Percentiles rank a stretch among this genome's conserved stretches.
Evolutionary conservation across 2,888 invertebrate genomes (phyloP).

Genomic region (Deroplatys truncata): DNA sequence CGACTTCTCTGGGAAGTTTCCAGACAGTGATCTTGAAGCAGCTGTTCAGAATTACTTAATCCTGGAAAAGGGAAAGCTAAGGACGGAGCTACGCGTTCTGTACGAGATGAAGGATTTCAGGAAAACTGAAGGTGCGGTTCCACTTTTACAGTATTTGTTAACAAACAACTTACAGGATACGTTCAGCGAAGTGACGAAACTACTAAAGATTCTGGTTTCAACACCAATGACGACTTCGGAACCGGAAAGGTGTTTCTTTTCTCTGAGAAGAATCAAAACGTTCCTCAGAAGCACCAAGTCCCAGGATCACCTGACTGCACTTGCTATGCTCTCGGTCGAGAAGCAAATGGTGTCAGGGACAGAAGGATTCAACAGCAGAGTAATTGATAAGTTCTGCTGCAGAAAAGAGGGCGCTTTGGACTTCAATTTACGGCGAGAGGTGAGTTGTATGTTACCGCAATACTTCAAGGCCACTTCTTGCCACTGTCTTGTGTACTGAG

Average conservation of each 20-base stretch:
- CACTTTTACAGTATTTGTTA: background rate
- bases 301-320: background rate
- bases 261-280: background rate
- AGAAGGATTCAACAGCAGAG: background rate
- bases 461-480: too few species aligned
- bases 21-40: background rate
- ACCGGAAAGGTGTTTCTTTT: background rate
- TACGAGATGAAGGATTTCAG: background rate
- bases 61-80: background rate
- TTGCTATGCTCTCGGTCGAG: background rate
- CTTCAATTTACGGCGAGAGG: too few species aligned
- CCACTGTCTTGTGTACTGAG: too few species aligned
- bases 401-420: background rate
- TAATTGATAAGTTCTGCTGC: background rate
- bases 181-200: background rate
- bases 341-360: background rate
- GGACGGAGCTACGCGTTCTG: background rate
- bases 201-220: background rate
- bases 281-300: background rate
- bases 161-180: background rate
- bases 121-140: background rate
- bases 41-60: background rate
- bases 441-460: too few species aligned
- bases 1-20: background rate
- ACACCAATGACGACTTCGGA: background rate